phyloP scores from a whole-genome alignment of 2,888 invertebrate species.

The Platypus cylindrus region DNA sequence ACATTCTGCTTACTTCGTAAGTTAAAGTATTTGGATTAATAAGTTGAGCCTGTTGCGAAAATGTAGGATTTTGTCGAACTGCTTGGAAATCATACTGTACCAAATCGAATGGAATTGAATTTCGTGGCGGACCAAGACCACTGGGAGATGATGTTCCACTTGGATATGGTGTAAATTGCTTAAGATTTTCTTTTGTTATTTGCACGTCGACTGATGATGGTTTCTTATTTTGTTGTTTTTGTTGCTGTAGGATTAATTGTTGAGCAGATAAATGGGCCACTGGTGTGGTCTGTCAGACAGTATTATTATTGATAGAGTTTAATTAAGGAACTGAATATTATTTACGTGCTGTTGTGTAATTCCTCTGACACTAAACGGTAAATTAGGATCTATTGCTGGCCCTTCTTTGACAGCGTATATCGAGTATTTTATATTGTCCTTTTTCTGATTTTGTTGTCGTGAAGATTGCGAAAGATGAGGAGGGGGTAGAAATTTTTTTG shows the following conservation, averaged over 20 bases:
- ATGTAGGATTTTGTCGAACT: conserved; percentile 7
- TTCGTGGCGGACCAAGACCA: conserved; percentile 7
- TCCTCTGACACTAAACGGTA: no score
- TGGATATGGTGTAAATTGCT: conserved; percentile 27
- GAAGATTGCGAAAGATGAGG: no score
- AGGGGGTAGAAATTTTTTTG: conserved; percentile 39
- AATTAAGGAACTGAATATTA: no score
- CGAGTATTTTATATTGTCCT: conserved; percentile 9
- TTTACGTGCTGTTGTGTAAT: no score
- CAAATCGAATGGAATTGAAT: conserved; percentile 17
- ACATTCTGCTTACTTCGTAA: conserved; percentile 10
- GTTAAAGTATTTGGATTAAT: conserved; percentile 9
- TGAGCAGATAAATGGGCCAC: no score
- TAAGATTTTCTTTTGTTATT: conserved; percentile 34
- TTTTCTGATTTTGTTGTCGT: conserved; percentile 18
- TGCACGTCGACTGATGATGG: conserved; percentile 27
- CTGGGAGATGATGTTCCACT: conserved; percentile 19
- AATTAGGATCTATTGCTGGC: conserved; percentile 9
- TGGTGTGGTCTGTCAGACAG: no score
- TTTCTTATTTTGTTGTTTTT: conserved; percentile 5
- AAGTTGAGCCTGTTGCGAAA: background rate
- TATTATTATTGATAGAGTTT: no score
- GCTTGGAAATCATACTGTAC: conserved; percentile 22
- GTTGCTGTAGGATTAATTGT: background rate
- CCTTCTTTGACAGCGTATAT: conserved; percentile 14